These are phyloP conservation scores for Cantharis nigra DNA, from an alignment of 2,888 invertebrate species.

Conservation along the genomic window DNA sequence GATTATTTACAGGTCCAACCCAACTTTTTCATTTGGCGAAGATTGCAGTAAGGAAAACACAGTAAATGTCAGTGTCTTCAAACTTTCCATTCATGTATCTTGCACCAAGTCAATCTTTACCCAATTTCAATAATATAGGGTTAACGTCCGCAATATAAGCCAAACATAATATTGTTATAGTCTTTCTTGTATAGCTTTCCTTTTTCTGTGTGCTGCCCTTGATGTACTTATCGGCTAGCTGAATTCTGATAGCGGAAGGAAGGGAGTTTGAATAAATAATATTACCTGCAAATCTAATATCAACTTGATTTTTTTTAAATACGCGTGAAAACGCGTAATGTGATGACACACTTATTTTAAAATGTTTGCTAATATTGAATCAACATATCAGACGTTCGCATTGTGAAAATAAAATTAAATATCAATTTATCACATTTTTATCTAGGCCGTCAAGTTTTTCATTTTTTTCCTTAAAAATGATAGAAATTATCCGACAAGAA, in stretches of 20 bases:
- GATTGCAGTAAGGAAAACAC: not conserved
- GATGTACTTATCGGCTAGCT: too few species aligned
- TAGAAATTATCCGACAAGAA: constrained; percentile 2
- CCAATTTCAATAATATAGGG: not conserved
- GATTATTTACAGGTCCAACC: not conserved
- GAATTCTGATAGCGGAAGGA: too few species aligned
- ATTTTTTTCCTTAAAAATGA: not conserved
- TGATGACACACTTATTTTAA: not conserved
- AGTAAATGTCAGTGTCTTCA: not conserved
- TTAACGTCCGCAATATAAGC: not conserved
- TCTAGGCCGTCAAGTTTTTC: not conserved
- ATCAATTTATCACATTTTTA: not conserved
- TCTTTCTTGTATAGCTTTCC: too few species aligned
- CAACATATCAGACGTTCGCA: not conserved
- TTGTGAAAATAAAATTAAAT: not conserved
- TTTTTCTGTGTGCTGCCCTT: too few species aligned
- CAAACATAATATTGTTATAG: not conserved
- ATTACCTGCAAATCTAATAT: too few species aligned
- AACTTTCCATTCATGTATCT: not conserved
- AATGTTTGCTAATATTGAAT: not conserved
- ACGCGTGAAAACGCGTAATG: too few species aligned
- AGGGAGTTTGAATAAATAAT: too few species aligned
- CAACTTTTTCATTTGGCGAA: not conserved
- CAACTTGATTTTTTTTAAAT: too few species aligned
- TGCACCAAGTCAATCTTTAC: not conserved